These are phyloP conservation scores for Phenganax marumi DNA, from an alignment of 92 coral and sea anemone species.

Conservation along the genomic window DNA sequence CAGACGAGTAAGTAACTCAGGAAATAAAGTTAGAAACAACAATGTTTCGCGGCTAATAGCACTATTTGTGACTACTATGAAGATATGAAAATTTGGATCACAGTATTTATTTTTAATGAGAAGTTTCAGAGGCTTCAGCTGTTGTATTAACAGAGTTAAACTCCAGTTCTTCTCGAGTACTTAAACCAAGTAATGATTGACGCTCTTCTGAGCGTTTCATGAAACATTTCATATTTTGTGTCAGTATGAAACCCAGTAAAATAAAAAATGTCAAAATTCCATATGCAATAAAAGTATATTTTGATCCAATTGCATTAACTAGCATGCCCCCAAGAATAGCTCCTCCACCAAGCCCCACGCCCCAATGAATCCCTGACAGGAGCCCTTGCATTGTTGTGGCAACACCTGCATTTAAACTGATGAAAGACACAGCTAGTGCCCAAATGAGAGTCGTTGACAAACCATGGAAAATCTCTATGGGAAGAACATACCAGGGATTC, in stretches of 20 bases:
- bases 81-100: background rate
- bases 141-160: background rate
- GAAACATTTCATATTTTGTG: constrained; percentile 58
- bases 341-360: constrained; percentile 86
- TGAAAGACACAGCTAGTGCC: constrained; percentile 87
- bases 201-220: constrained; percentile 15
- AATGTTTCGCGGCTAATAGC: too few species aligned
- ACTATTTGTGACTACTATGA: too few species aligned
- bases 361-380: constrained; percentile 84
- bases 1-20: too few species aligned
- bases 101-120: background rate
- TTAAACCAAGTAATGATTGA: background rate
- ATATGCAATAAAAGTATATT: constrained; percentile 66
- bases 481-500: constrained; percentile 79
- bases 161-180: background rate
- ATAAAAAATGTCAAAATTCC: constrained; percentile 65
- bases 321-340: constrained; percentile 82
- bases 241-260: constrained; percentile 57
- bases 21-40: too few species aligned
- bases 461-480: constrained; percentile 84
- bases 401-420: constrained; percentile 79
- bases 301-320: constrained; percentile 67
- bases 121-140: background rate
- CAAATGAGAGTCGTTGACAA: constrained; percentile 84
- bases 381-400: constrained; percentile 88